phyloP scores from a whole-genome alignment of 2,113 vertebrate species.

The Genyomyrus donnyi region DNA sequence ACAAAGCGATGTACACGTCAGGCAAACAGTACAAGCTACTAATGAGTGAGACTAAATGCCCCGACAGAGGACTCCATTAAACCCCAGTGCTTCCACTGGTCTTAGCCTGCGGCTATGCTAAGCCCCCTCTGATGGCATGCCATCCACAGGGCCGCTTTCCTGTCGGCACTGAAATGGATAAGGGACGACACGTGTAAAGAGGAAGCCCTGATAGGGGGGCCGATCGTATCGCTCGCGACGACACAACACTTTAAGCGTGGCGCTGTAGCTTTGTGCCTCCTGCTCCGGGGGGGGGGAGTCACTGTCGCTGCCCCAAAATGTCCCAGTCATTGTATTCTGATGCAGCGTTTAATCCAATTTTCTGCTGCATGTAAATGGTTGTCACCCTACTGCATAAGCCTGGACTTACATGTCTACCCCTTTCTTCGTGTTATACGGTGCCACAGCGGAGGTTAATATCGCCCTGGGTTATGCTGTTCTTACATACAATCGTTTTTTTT shows the following conservation, averaged over 20 bases:
- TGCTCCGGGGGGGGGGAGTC: constrained; percentile 44
- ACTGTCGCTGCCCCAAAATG: constrained; percentile 38
- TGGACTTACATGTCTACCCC: constrained; percentile 45
- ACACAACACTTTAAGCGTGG: constrained; percentile 34
- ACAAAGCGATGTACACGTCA: neutral
- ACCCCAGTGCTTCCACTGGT: neutral
- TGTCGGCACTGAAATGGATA: constrained; percentile 56
- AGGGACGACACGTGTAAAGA: constrained; percentile 53
- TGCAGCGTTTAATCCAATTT: constrained; percentile 72
- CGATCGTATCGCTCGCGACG: constrained; percentile 58
- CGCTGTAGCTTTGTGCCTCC: constrained; percentile 29
- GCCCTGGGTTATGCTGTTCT: constrained; percentile 35
- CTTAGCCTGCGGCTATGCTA: neutral
- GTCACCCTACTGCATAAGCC: constrained; percentile 47
- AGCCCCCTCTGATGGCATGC: constrained; percentile 28
- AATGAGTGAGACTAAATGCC: neutral
- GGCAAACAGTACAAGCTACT: neutral
- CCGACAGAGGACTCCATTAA: neutral
- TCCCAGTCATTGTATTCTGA: constrained; percentile 62
- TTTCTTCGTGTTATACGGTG: constrained; percentile 45
- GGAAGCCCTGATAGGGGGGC: constrained; percentile 54
- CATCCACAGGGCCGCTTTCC: constrained; percentile 26
- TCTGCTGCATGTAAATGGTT: constrained; percentile 63
- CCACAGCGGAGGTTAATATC: constrained; percentile 41
- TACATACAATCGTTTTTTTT: constrained; percentile 7